A percentile compares a stretch with the other conserved stretches of the same genome.
phyloP scores from a whole-genome alignment of 2,113 vertebrate genomes.

The Balaeniceps rex region DNA sequence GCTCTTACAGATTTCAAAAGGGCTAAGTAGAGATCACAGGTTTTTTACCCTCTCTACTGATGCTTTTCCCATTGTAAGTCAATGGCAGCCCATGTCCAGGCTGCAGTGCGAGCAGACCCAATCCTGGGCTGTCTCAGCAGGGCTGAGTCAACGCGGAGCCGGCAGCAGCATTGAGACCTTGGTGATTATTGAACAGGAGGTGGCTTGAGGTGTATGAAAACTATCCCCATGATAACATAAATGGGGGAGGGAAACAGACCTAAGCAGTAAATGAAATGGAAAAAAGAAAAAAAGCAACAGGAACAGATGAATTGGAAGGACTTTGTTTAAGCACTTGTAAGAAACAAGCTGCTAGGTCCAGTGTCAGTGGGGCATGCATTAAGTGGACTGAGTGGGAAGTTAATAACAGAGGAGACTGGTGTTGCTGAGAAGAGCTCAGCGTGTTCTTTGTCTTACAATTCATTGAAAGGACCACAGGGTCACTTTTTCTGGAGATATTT shows the following conservation, averaged over 20 bases:
- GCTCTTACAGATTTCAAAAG: not conserved
- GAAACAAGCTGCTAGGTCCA: not conserved
- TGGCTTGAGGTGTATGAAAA: not conserved
- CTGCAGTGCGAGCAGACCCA: not conserved
- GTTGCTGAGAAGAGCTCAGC: not conserved
- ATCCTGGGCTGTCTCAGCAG: not conserved
- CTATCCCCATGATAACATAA: not conserved
- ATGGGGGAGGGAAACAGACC: not conserved
- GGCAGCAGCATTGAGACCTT: not conserved
- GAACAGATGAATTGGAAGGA: not conserved
- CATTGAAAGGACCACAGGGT: not conserved
- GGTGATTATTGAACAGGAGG: not conserved
- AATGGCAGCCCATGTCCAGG: not conserved
- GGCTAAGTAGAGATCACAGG: not conserved
- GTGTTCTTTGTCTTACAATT: not conserved
- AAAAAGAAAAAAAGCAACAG: not conserved
- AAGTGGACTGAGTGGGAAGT: slow-evolving; percentile 11
- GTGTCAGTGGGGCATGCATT: not conserved
- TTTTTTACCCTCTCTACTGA: not conserved
- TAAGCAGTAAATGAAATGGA: not conserved
- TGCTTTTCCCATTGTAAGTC: not conserved
- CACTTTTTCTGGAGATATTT: not conserved
- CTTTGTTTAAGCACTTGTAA: not conserved
- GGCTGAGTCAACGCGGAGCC: not conserved
- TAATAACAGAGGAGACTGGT: not conserved